Percentiles rank a stretch among this genome's conserved stretches.
Conservation (phyloP, 2,888 invertebrate species). For the Orchesellides sinensis region DNA sequence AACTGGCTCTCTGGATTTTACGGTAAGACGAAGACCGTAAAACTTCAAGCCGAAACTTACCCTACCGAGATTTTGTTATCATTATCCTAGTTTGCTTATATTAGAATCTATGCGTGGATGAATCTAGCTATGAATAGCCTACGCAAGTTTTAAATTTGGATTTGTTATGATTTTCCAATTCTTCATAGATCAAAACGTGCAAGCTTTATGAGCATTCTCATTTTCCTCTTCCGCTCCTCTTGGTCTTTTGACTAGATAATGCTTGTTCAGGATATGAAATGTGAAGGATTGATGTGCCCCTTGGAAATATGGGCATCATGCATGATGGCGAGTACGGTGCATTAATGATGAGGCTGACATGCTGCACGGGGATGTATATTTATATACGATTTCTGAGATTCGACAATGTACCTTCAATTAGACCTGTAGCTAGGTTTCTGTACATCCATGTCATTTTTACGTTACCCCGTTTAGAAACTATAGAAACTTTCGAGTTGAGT, state of each 20-base stretch:
- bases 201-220: background rate
- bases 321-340: constrained; percentile 6
- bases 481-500: no score
- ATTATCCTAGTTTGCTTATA: no score
- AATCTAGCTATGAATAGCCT: no score
- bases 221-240: constrained; percentile 5
- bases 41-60: no score
- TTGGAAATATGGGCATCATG: constrained; percentile 22
- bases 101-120: no score
- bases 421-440: background rate
- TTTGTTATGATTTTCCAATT: constrained; percentile 8
- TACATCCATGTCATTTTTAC: background rate
- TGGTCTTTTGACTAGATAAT: background rate
- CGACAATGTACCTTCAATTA: background rate
- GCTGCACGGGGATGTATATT: no score
- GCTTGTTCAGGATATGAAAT: constrained; percentile 32
- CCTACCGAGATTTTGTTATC: no score
- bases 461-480: background rate
- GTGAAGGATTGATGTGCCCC: constrained; percentile 48
- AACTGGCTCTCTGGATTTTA: no score
- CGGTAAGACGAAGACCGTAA: no score
- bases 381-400: background rate
- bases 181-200: background rate
- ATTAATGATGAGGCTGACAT: background rate
- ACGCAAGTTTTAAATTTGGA: no score